A percentile compares a stretch with the other conserved stretches of the same genome.
These are phyloP conservation scores for Pogonocherus hispidulus DNA, from an alignment of 2,888 invertebrate genomes.

Conservation along the genomic window DNA sequence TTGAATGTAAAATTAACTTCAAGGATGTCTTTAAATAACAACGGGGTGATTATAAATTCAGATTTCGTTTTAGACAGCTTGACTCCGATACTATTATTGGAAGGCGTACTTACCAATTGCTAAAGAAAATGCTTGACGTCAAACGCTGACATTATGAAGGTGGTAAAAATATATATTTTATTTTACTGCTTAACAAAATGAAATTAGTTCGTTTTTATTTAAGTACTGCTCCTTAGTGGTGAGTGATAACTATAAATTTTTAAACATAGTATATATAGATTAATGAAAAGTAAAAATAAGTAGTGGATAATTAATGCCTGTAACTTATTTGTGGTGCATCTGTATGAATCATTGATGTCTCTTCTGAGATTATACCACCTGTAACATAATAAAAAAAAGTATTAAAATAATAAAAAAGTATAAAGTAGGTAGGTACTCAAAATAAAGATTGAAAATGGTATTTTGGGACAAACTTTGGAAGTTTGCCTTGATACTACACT, in stretches of 20 bases:
- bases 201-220: background rate
- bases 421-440: too few relatives aligned
- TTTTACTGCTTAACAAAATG: background rate
- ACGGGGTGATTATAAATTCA: background rate
- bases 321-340: too few relatives aligned
- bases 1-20: slow-evolving; percentile 21
- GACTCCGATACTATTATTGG: slow-evolving; percentile 25
- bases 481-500: too few relatives aligned
- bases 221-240: background rate
- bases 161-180: background rate
- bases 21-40: slow-evolving; percentile 34
- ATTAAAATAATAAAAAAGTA: too few relatives aligned
- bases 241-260: background rate
- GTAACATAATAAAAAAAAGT: too few relatives aligned
- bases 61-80: slow-evolving; percentile 29
- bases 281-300: too few relatives aligned
- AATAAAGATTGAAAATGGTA: too few relatives aligned
- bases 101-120: background rate
- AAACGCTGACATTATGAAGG: slow-evolving; percentile 8
- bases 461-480: too few relatives aligned
- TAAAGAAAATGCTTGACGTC: slow-evolving; percentile 15
- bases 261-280: background rate
- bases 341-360: too few relatives aligned
- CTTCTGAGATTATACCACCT: too few relatives aligned
- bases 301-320: too few relatives aligned